phyloP scores from a whole-genome alignment of 1,140 invertebrate genomes.

The Asobara japonica region DNA sequence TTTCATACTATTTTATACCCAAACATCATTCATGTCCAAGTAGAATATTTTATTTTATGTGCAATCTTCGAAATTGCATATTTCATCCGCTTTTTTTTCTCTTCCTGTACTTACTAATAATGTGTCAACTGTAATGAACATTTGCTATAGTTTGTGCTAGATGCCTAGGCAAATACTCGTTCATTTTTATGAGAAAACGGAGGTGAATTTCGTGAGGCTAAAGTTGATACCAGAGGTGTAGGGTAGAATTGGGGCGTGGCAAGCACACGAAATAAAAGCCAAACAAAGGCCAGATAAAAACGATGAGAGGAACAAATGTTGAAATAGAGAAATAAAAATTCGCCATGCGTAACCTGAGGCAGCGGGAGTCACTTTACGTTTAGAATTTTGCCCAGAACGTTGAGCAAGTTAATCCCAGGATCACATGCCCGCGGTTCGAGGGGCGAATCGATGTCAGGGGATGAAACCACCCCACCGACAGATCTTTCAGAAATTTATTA shows the following conservation, averaged over 20 bases:
- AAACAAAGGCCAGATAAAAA: neutral
- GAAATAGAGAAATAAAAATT: neutral
- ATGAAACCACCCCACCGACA: no score
- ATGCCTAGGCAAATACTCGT: no score
- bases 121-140: no score
- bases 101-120: no score
- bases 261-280: neutral
- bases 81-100: no score
- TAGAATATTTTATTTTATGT: no score
- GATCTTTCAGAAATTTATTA: no score
- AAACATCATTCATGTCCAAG: no score
- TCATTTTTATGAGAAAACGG: no score
- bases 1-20: neutral
- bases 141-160: no score
- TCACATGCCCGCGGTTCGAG: neutral
- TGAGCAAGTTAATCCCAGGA: neutral
- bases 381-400: neutral
- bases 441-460: neutral
- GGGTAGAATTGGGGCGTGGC: neutral
- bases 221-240: neutral
- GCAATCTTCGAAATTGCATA: no score
- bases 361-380: neutral
- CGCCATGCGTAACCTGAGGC: neutral
- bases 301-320: neutral
- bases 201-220: neutral